Evolutionary conservation across 2,113 vertebrate species (phyloP).

Genomic region (Hyperoodon ampullatus): DNA sequence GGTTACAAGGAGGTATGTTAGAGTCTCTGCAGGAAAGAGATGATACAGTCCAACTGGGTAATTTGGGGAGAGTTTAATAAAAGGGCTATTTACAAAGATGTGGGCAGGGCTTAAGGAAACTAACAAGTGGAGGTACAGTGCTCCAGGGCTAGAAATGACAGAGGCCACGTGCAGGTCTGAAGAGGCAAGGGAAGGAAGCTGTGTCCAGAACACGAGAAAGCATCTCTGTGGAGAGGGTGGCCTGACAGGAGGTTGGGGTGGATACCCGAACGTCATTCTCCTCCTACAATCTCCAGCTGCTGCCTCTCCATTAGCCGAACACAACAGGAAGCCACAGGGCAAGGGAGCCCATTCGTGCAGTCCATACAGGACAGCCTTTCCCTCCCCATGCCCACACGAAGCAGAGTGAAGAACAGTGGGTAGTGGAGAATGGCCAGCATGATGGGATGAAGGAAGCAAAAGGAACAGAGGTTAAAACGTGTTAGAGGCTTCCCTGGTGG

Average conservation of each 20-base stretch:
- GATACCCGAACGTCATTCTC: background rate
- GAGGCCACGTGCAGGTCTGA: background rate
- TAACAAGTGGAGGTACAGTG: background rate
- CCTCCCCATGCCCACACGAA: background rate
- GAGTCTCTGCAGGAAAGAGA: background rate
- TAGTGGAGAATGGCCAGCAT: background rate
- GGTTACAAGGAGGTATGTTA: background rate
- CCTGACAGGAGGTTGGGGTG: background rate
- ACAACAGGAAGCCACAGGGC: background rate
- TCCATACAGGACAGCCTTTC: background rate
- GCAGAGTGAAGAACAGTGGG: background rate
- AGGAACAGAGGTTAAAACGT: background rate
- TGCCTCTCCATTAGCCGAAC: background rate
- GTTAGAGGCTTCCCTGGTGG: too few relatives aligned
- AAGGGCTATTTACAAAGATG: background rate
- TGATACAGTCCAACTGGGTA: background rate
- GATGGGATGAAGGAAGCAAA: background rate
- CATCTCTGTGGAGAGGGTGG: background rate
- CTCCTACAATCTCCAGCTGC: background rate
- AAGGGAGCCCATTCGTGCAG: background rate
- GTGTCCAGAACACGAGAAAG: background rate
- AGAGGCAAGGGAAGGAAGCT: background rate
- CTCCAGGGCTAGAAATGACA: background rate
- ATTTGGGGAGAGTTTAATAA: background rate
- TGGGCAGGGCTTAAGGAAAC: background rate